Evolutionary conservation across 2,113 vertebrate species (phyloP).

Genomic region (Tylochromis polylepis): DNA sequence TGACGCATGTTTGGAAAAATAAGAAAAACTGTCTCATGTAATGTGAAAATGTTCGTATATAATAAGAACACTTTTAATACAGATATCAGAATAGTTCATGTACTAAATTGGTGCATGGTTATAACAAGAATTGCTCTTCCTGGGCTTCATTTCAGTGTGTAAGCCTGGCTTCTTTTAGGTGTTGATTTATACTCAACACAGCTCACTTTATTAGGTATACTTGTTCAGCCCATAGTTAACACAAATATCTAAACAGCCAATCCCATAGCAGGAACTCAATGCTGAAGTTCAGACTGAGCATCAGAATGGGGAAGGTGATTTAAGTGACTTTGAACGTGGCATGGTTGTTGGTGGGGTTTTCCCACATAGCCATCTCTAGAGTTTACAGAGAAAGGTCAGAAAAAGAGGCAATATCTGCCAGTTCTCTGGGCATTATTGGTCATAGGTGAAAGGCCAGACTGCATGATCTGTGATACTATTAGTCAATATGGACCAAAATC

Average conservation of each 20-base stretch:
- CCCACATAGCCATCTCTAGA: background rate
- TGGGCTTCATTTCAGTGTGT: background rate
- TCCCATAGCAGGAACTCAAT: background rate
- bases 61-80: background rate
- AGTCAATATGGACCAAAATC: background rate
- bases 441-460: background rate
- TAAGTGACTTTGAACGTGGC: background rate
- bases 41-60: background rate
- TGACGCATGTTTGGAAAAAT: background rate
- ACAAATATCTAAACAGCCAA: background rate
- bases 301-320: background rate
- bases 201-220: background rate
- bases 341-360: background rate
- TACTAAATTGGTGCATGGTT: background rate
- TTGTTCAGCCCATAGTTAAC: background rate
- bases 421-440: background rate
- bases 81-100: background rate
- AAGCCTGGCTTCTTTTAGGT: background rate
- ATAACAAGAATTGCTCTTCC: background rate
- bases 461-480: background rate
- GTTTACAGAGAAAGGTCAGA: background rate
- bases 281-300: background rate
- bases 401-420: background rate
- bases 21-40: background rate
- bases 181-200: background rate